A percentile compares a stretch with the other conserved stretches of the same genome.
phyloP scores from a whole-genome alignment of 92 coral and sea anemone genomes.

The Chrysogorgia sp. region DNA sequence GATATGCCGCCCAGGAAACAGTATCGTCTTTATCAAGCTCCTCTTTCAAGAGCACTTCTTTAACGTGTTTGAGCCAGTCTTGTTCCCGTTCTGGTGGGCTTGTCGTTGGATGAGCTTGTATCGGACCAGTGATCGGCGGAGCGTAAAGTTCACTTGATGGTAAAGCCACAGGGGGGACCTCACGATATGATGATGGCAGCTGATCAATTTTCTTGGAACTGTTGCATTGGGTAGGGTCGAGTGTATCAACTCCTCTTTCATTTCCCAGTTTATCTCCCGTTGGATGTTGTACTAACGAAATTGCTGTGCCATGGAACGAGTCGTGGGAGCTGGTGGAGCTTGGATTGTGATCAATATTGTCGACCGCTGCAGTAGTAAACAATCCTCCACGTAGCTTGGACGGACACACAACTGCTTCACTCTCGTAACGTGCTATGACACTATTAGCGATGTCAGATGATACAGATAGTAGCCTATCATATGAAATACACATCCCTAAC shows the following conservation, averaged over 20 bases:
- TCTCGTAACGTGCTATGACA: not conserved
- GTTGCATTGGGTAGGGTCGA: slow-evolving; percentile 21
- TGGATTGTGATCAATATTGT: slow-evolving; percentile 74
- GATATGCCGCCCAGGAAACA: slow-evolving; percentile 49
- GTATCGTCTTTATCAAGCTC: too few species aligned
- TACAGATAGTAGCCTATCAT: slow-evolving; percentile 50
- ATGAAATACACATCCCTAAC: slow-evolving; percentile 64
- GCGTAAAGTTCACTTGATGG: not conserved
- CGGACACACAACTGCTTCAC: slow-evolving; percentile 64
- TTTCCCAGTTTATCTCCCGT: slow-evolving; percentile 47
- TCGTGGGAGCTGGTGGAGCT: slow-evolving; percentile 69
- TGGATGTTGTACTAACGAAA: slow-evolving; percentile 72
- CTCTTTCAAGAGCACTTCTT: not conserved
- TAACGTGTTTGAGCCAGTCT: slow-evolving; percentile 38
- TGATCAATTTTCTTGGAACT: slow-evolving; percentile 54
- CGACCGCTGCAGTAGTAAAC: slow-evolving; percentile 67
- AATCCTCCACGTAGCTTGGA: slow-evolving; percentile 51
- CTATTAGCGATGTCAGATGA: slow-evolving; percentile 61
- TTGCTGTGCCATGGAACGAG: slow-evolving; percentile 70
- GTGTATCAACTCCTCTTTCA: slow-evolving; percentile 33
- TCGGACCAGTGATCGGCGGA: not conserved
- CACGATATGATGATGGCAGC: slow-evolving; percentile 33
- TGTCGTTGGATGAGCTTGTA: not conserved
- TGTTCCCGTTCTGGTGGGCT: too few species aligned
- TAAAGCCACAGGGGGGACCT: slow-evolving; percentile 36